phyloP scores from a whole-genome alignment of 2,113 vertebrate species.

The Leptosomus discolor region DNA sequence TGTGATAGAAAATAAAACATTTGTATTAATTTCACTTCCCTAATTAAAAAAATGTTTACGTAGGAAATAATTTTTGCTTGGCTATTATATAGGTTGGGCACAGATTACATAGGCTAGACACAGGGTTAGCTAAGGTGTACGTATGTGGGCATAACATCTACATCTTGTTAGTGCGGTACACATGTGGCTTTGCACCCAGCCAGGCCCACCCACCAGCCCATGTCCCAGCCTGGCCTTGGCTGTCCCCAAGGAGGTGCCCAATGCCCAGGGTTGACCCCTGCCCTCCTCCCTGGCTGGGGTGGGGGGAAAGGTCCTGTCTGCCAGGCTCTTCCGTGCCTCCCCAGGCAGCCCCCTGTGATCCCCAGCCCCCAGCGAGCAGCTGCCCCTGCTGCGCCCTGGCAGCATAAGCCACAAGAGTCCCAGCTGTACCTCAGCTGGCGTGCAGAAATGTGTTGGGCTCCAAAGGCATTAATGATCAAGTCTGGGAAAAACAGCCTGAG shows the following conservation, averaged over 20 bases:
- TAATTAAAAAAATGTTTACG: background rate
- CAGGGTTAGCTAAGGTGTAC: background rate
- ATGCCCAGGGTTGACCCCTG: background rate
- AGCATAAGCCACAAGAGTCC: background rate
- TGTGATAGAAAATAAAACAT: background rate
- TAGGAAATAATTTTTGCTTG: background rate
- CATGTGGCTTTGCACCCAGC: no score
- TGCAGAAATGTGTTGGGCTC: background rate
- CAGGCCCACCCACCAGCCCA: fast-evolving
- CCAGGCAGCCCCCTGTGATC: fast-evolving
- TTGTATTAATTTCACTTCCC: background rate
- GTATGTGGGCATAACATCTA: background rate
- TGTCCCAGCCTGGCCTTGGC: background rate
- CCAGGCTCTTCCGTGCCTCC: background rate
- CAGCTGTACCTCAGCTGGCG: no score
- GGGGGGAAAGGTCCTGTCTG: background rate
- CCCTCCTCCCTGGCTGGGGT: background rate
- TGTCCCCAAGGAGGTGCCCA: background rate
- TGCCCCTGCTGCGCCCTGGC: fast-evolving
- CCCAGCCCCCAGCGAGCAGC: background rate
- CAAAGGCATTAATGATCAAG: background rate
- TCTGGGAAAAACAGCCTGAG: background rate
- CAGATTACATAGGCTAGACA: no score
- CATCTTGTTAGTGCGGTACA: no score
- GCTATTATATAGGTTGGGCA: background rate